phyloP scores from a whole-genome alignment of 2,113 vertebrate genomes.

The Nesoenas mayeri region DNA sequence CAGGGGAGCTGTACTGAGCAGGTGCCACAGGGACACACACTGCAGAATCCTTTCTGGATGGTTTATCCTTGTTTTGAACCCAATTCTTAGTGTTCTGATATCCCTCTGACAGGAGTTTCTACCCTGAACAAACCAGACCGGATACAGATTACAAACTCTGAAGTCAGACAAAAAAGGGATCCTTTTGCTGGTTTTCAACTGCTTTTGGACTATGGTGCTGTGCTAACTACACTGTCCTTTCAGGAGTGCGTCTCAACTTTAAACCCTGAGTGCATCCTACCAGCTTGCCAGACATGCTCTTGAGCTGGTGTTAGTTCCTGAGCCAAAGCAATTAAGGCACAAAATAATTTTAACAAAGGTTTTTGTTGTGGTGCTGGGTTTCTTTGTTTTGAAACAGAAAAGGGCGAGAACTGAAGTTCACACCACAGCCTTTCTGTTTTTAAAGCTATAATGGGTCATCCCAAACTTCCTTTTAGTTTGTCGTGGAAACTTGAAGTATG shows the following conservation, averaged over 20 bases:
- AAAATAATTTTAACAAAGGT: background rate
- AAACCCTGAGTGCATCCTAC: background rate
- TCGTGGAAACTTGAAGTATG: background rate
- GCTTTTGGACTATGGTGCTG: background rate
- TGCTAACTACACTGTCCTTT: background rate
- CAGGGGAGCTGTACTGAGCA: background rate
- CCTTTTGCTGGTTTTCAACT: background rate
- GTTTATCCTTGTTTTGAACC: background rate
- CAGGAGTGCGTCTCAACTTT: background rate
- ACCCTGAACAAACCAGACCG: background rate
- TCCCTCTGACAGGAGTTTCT: background rate
- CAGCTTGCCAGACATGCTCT: background rate
- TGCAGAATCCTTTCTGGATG: background rate
- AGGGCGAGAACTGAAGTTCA: background rate
- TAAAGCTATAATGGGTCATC: background rate
- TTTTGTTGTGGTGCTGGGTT: background rate
- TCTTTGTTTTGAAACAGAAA: background rate
- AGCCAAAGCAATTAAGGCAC: constrained; percentile 32
- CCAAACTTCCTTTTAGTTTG: background rate
- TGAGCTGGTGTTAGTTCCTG: background rate
- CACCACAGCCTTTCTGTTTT: background rate
- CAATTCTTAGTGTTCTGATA: background rate
- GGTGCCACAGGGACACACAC: background rate
- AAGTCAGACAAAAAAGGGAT: background rate
- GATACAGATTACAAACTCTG: background rate